Percentiles rank a stretch among this genome's conserved stretches.
Conservation (phyloP, 1,140 invertebrate species). For the Drosophila nasuta region DNA sequence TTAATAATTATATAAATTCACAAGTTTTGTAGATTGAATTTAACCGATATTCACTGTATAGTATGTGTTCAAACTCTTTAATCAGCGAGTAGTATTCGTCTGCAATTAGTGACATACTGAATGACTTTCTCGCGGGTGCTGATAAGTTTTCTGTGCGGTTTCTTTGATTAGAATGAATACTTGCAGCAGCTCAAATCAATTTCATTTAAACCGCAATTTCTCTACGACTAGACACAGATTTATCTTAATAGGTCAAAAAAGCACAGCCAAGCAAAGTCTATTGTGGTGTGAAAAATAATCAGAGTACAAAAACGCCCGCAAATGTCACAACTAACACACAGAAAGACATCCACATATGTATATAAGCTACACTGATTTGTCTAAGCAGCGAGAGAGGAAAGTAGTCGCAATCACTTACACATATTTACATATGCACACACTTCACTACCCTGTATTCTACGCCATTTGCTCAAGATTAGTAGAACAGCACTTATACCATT, state of each 20-base stretch:
- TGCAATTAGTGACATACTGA: slow-evolving; percentile 5
- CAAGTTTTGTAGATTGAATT: too few species aligned
- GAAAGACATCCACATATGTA: background rate
- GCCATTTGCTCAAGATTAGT: background rate
- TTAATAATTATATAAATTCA: too few species aligned
- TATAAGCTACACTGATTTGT: background rate
- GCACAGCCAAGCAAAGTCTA: slow-evolving; percentile 21
- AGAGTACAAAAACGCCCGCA: background rate
- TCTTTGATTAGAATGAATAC: background rate
- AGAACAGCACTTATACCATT: background rate
- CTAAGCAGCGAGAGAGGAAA: background rate
- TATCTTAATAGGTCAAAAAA: slow-evolving; percentile 38
- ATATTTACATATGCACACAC: background rate
- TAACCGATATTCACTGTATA: background rate
- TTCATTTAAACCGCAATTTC: slow-evolving; percentile 18
- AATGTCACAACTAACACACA: slow-evolving; percentile 1
- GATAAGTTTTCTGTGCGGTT: background rate
- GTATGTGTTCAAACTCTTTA: slow-evolving; percentile 1
- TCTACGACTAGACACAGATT: slow-evolving; percentile 18
- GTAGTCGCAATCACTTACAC: background rate
- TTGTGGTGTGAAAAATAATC: background rate
- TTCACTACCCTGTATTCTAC: background rate
- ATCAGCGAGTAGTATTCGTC: background rate
- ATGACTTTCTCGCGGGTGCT: background rate
- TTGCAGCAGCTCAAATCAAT: background rate